Conservation (phyloP, 1,140 invertebrate species). For the Tetramorium alpestre region DNA sequence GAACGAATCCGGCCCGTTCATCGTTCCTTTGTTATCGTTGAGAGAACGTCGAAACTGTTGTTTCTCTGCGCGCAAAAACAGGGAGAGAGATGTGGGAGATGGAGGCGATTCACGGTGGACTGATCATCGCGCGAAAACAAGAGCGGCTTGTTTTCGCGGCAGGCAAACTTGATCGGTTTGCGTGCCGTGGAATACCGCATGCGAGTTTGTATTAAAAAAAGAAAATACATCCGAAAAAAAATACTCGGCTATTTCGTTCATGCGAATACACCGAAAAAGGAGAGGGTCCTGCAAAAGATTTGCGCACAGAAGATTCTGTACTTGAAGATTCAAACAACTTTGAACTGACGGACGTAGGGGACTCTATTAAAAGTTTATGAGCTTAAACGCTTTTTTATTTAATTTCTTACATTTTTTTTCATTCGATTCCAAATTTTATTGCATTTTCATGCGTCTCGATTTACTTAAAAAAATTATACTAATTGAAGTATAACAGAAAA, state of each 20-base stretch:
- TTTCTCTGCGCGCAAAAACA: constrained; percentile 74
- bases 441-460: too few relatives aligned
- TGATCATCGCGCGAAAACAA: constrained; percentile 75
- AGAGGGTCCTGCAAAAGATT: neutral
- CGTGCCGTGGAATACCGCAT: constrained; percentile 42
- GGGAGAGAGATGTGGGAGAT: constrained; percentile 66
- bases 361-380: neutral
- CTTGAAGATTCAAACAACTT: neutral
- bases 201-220: constrained; percentile 44
- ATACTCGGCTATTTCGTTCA: constrained; percentile 9
- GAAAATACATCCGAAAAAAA: constrained; percentile 49
- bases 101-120: constrained; percentile 74
- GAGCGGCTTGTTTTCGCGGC: constrained; percentile 72
- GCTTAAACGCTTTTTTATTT: neutral
- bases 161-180: constrained; percentile 71
- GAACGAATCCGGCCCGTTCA: constrained; percentile 25
- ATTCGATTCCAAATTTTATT: neutral
- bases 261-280: neutral
- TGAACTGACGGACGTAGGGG: neutral
- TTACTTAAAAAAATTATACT: neutral
- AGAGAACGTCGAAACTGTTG: constrained; percentile 69
- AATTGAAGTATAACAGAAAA: neutral
- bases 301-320: neutral
- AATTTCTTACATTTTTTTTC: constrained; percentile 12
- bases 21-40: constrained; percentile 57